Percentiles rank a stretch among this genome's conserved stretches.
These are phyloP conservation scores for Florisuga fusca DNA, from an alignment of 2,797 vertebrate genomes.

Conservation along the genomic window DNA sequence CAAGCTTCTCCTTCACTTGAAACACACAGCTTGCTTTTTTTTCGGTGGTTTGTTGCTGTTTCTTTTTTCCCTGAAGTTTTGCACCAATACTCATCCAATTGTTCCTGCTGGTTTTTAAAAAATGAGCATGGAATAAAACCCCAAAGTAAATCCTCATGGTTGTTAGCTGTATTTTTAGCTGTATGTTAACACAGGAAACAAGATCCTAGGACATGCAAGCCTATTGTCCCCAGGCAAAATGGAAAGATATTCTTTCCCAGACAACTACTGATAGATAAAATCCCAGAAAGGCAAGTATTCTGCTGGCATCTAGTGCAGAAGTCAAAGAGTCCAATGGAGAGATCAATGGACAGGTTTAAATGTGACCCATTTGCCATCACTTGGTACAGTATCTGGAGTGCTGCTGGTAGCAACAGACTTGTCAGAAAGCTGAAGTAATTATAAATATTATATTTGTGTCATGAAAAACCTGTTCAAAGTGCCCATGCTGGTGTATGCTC, in stretches of 20 bases:
- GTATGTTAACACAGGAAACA: not conserved
- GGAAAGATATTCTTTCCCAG: not conserved
- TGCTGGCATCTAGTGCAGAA: not conserved
- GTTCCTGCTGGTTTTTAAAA: not conserved
- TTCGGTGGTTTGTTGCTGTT: not conserved
- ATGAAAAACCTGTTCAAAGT: not conserved
- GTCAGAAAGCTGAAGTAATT: not conserved
- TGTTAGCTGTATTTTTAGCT: slow-evolving; percentile 2
- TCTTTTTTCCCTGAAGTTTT: not conserved
- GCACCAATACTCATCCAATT: not conserved
- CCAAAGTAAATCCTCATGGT: not conserved
- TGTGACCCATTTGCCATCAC: not conserved
- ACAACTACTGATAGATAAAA: not conserved
- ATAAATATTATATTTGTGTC: not conserved
- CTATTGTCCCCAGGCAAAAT: not conserved
- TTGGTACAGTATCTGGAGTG: not conserved
- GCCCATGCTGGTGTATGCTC: not conserved
- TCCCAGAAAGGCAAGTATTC: not conserved
- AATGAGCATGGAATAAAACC: not conserved
- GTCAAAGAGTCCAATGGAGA: not conserved
- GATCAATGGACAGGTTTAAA: not conserved
- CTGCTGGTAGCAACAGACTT: not conserved
- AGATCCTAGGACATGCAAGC: not conserved
- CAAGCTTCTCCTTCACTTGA: not conserved
- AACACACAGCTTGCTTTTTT: not conserved